Base-by-base conservation (phyloP, 1,140 invertebrate species). In the Zaprionus vittiger region DNA sequence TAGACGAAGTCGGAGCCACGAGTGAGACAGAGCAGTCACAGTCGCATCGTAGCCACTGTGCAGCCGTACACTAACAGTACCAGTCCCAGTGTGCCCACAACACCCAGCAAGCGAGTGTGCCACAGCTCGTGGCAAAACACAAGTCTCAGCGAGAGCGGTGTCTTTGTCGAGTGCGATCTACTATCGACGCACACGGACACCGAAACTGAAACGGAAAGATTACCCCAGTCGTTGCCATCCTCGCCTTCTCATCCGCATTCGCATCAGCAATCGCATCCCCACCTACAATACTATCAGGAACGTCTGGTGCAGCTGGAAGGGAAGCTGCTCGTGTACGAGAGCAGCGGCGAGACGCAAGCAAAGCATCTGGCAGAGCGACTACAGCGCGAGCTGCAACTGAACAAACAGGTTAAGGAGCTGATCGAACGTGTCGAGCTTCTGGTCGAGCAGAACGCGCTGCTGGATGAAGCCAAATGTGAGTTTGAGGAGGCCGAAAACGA, bases 401-500 rank as follows among this genome's bases (percentile, higher is more conserved):
- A 94, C 81, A 93, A 94, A 79, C 72, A 93, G 64, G 92, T 94
- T 3, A 93, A 94, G 93, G 93, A 94, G 56, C 86, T 95, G 38
- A 93, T 93, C 81, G 92, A 93, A 56, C 93, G 95, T 54, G 93
- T 95, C 20, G 89, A 93, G 67, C 92, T 93, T 73, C 93, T 95
- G 61, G 92, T 94, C 76, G 93, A 94, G 11, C 95, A 95, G 77
- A 95, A 95, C 92, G 93, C 93, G 26, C 91, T 93, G 75, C 83
- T 95, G 75, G 95, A 95, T 81, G 95, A 96, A 75, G 95, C 95
- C 77, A 94, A 94, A 84, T 95, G 95, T 84, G 95, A 95, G 92
- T 93, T 95, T 44, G 95, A 96, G 90, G 95, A 96, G 89, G 95
- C 95, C 41, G 95, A 95, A 92, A 96, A 96, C 92, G 95, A 96